Percentiles rank a stretch among this genome's conserved stretches.
phyloP scores from a whole-genome alignment of 1,140 invertebrate genomes.

The Platorchestia sp. region DNA sequence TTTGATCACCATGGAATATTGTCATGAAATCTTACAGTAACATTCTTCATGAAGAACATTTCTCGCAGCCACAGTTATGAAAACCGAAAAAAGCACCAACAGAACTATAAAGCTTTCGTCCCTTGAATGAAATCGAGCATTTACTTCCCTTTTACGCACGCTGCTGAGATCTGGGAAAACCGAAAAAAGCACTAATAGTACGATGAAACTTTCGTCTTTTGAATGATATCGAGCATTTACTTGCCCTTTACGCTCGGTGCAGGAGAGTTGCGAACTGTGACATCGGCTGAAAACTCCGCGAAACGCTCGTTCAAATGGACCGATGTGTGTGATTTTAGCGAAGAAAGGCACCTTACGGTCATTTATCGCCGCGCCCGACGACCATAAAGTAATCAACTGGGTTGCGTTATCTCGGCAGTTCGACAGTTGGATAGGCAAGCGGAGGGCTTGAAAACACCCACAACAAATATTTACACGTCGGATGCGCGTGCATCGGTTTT shows the following conservation, averaged over 20 bases:
- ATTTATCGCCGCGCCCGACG: conserved; percentile 3
- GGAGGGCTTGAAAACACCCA: not conserved
- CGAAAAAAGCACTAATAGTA: too few species aligned
- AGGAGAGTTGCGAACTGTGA: not conserved
- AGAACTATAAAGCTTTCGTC: too few species aligned
- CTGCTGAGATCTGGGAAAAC: too few species aligned
- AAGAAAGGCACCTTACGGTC: not conserved
- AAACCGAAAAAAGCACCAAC: too few species aligned
- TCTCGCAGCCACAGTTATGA: too few species aligned
- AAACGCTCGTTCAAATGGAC: not conserved
- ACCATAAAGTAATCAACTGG: not conserved
- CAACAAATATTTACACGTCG: not conserved
- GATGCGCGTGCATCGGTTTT: not conserved
- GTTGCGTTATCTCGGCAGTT: not conserved
- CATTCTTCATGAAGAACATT: too few species aligned
- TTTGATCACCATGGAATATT: too few species aligned
- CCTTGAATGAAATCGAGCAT: too few species aligned
- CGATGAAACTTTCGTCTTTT: too few species aligned
- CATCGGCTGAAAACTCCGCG: not conserved
- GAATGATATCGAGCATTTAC: too few species aligned
- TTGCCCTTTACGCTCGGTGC: not conserved
- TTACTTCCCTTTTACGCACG: too few species aligned
- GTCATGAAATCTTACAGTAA: too few species aligned
- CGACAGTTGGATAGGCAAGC: not conserved
- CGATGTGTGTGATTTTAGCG: not conserved